Evolutionary conservation across 1,140 invertebrate genomes (phyloP), one percentile per base, ranked within the genome.

Genomic region (Episyrphus balteatus): DNA sequence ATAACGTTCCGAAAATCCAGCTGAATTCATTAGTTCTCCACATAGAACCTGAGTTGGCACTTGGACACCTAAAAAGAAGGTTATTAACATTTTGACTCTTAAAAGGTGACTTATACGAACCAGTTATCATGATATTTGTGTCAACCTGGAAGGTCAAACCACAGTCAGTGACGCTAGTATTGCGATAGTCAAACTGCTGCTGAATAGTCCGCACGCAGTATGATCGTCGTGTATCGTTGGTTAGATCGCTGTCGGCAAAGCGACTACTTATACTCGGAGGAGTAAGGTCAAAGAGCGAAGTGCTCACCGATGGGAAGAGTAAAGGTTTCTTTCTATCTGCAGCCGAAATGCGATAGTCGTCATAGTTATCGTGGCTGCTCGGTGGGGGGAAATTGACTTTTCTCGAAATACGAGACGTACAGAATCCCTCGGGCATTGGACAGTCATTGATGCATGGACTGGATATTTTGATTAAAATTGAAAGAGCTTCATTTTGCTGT

Each of bases 391-490:
- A 17, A 18, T 40, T 31, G 26, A 21, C 17, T 36, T 62, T 61
- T 13, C 55, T 54, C 19, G 54, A 58, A 44, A 57, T 58, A 18
- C 69, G 63, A 37, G 72, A 77, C 0, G 62, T 66, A 32, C 77
- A 73, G 65, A 87, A 84, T 8, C 81, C 81, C 42, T 76, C 70
- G 0, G 85, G 85, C 75, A 87, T 78, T 10, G 80, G 69, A 46
- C 76, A 73, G 42, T 78, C 78, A 31, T 66, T 62, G 0, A 66
- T 53, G 8, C 76, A 75, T 6, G 73, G 74, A 7, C 82, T 82
- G 2, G 83, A 78, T 48, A 88, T 86, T 61, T 88, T 87, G 78
- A 88, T 86, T 1, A 89, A 70, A 40, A 91, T 80, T 1, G 82
- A 77, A 54, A 87, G 81, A n/a, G 82, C 80, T 62, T 91, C 86